A percentile compares a stretch with the other conserved stretches of the same genome.
These are phyloP conservation scores for Barbus barbus DNA, from an alignment of 2,113 vertebrate species.

Conservation along the genomic window DNA sequence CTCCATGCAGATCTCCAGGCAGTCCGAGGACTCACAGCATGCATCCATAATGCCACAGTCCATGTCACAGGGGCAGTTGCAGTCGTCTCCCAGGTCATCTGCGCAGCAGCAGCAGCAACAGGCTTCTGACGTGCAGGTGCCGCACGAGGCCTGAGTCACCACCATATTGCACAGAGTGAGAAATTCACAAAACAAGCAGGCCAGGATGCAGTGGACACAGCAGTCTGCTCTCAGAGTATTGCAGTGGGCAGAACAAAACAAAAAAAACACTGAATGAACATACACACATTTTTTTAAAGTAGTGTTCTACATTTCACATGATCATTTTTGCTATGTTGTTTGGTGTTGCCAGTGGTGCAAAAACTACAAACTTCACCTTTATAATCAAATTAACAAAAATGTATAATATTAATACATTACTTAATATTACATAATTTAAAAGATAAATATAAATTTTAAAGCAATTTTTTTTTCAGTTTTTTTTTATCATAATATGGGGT, in stretches of 20 bases:
- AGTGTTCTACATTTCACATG: not conserved
- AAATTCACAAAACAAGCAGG: slow-evolving; percentile 78
- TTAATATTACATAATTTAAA: not conserved
- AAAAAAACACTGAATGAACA: not conserved
- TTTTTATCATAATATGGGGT: too few species aligned
- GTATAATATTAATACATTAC: too few species aligned
- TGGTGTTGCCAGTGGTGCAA: not conserved
- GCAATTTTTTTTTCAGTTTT: not conserved
- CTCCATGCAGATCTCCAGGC: slow-evolving; percentile 99
- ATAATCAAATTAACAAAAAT: not conserved
- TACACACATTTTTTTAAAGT: not conserved
- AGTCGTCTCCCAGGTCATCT: slow-evolving; percentile 86
- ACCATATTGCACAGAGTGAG: slow-evolving; percentile 95
- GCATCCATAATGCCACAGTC: slow-evolving; percentile 98
- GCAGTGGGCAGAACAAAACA: not conserved
- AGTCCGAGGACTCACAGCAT: slow-evolving; percentile 97
- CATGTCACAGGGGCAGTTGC: slow-evolving; percentile 80
- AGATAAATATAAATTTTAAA: too few species aligned
- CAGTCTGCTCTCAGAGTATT: slow-evolving; percentile 78
- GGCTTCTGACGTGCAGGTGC: slow-evolving; percentile 85
- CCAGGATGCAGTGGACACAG: slow-evolving; percentile 95
- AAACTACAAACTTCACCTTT: not conserved
- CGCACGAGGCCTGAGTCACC: slow-evolving; percentile 89
- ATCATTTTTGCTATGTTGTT: not conserved
- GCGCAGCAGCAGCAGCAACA: slow-evolving; percentile 95